A percentile compares a stretch with the other conserved stretches of the same genome.
These are phyloP conservation scores for Machimus rusticus DNA, from an alignment of 2,888 invertebrate genomes.

Conservation along the genomic window DNA sequence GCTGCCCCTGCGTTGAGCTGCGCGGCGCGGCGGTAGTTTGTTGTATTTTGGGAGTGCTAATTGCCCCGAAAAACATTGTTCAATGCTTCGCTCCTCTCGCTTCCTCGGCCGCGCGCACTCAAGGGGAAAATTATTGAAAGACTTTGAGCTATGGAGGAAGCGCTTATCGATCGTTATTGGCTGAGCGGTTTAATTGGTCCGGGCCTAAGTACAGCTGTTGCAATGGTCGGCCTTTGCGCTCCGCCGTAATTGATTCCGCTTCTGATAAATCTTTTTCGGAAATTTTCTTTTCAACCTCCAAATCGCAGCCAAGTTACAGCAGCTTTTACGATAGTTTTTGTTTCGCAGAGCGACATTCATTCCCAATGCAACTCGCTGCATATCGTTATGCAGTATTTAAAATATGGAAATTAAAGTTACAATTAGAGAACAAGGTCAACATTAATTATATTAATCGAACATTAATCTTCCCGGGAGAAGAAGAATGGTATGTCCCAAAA, in stretches of 20 bases:
- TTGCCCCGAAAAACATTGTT: slow-evolving; percentile 23
- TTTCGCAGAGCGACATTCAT: background rate
- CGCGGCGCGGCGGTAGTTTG: background rate
- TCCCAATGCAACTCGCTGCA: background rate
- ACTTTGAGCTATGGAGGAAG: slow-evolving; percentile 13
- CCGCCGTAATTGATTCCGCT: background rate
- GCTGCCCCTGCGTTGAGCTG: background rate
- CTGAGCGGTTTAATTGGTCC: background rate
- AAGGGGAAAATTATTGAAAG: slow-evolving; percentile 1
- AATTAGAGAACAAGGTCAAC: too few relatives aligned
- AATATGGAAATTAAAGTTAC: too few relatives aligned
- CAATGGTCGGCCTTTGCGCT: background rate
- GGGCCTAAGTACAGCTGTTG: background rate
- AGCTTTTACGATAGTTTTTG: background rate
- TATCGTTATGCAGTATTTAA: too few relatives aligned
- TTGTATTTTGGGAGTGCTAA: slow-evolving; percentile 30
- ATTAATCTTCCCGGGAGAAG: too few relatives aligned
- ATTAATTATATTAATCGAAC: too few relatives aligned
- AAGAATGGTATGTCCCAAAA: too few relatives aligned
- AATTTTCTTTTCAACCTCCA: background rate
- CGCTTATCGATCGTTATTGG: slow-evolving; percentile 20
- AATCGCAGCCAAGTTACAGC: background rate
- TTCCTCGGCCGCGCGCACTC: background rate
- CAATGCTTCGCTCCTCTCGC: background rate
- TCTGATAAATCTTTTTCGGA: background rate